phyloP scores from a whole-genome alignment of 2,113 vertebrate genomes.

The Equus quagga region DNA sequence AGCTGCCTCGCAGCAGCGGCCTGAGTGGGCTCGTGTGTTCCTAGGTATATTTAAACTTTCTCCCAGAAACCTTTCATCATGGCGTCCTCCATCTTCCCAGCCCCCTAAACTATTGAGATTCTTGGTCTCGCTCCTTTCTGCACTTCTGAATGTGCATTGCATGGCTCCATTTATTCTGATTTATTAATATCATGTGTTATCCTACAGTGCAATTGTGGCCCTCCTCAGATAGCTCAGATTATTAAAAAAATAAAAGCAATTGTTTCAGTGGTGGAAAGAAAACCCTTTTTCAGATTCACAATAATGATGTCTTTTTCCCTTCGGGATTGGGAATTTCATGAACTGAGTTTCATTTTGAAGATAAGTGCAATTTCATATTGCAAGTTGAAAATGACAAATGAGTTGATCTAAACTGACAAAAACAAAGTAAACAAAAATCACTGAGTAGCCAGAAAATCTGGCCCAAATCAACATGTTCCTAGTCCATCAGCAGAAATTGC shows the following conservation, averaged over 20 bases:
- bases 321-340: background rate
- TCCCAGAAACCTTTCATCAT: background rate
- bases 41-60: background rate
- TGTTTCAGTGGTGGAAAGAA: background rate
- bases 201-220: background rate
- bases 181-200: background rate
- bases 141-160: background rate
- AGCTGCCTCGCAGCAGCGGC: background rate
- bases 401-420: background rate
- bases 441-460: background rate
- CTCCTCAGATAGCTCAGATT: background rate
- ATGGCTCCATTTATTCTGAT: background rate
- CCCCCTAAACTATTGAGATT: background rate
- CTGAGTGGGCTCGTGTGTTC: background rate
- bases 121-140: background rate
- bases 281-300: background rate
- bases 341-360: conserved; percentile 9
- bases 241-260: conserved; percentile 53
- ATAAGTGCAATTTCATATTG: background rate
- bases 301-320: background rate
- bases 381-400: background rate
- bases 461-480: background rate
- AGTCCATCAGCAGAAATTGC: background rate
- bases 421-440: background rate
- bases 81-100: too few species aligned